A percentile compares a stretch with the other conserved stretches of the same genome.
Evolutionary conservation across 2,113 vertebrate species (phyloP).

Genomic region (Cavia porcellus): DNA sequence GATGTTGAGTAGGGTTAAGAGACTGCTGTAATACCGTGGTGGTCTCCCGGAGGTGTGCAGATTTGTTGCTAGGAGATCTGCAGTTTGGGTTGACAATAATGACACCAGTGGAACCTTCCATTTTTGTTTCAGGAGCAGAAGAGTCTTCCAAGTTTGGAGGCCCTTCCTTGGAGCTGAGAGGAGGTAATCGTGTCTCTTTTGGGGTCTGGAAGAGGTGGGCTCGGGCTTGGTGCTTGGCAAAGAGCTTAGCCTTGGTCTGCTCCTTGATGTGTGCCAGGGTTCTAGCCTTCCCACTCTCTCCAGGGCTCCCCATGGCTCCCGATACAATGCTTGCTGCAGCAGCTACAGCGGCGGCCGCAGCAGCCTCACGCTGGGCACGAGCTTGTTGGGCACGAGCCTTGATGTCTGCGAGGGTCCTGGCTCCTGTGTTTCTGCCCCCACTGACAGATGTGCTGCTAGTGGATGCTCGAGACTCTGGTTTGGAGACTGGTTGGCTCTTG

Average conservation of each 20-base stretch:
- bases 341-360: slow-evolving; percentile 90
- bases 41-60: slow-evolving; percentile 87
- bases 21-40: slow-evolving; percentile 85
- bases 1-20: slow-evolving; percentile 84
- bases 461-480: slow-evolving; percentile 89
- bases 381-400: slow-evolving; percentile 93
- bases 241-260: slow-evolving; percentile 92
- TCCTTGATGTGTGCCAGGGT: slow-evolving; percentile 92
- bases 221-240: slow-evolving; percentile 91
- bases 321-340: slow-evolving; percentile 91
- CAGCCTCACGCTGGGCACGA: slow-evolving; percentile 92
- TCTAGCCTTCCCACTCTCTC: slow-evolving; percentile 90
- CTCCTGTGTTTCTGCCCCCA: slow-evolving; percentile 91
- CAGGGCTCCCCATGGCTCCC: slow-evolving; percentile 89
- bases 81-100: slow-evolving; percentile 93
- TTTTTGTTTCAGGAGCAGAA: slow-evolving; percentile 86
- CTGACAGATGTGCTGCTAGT: slow-evolving; percentile 84
- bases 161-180: slow-evolving; percentile 87
- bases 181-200: slow-evolving; percentile 87
- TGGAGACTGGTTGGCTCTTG: slow-evolving; percentile 91
- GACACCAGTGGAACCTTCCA: slow-evolving; percentile 91
- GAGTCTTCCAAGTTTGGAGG: slow-evolving; percentile 84
- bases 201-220: slow-evolving; percentile 88
- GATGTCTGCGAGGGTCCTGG: slow-evolving; percentile 93
- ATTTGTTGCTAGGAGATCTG: slow-evolving; percentile 91